Evolutionary conservation across 2,888 invertebrate species (phyloP), one percentile per base, ranked within the genome.

Genomic region (Acanthosepion esculentum): DNA sequence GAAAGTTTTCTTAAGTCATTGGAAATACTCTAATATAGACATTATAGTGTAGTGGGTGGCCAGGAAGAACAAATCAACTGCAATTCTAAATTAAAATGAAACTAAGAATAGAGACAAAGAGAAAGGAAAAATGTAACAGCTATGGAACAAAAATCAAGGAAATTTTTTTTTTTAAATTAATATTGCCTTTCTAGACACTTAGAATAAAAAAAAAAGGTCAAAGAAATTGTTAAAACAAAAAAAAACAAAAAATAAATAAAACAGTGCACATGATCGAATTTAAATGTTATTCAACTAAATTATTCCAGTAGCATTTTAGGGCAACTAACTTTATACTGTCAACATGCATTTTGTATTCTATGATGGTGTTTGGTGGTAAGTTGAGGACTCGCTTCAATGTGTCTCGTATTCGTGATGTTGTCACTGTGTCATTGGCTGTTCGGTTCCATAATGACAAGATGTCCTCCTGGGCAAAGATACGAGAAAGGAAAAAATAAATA

Each of bases 401-500:
- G 98, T 99, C 99, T 96, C 99, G 98, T 96, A 99, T 99, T 97
- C 99, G 98, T 96, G 98, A 98, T 96, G 99, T 99, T 96, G 99
- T 99, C 95, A 98, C 98, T 97, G 98, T 98, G 98, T 99, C 99
- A 95, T 98, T 98, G 94, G 99, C 99, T 96, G 99, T 99, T 97
- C 99, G 98, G 98, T 99, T 99, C 99, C 99, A 99, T 96, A 99
- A 98, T 96, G 99, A 99, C 97, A 99, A 98, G 97, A 99, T 98
- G 97, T 99, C 99, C 98, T 99, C 99, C 98, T 99, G 96, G 23
- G 96, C 95, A 95, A 94, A 91, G 95, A 92, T 59, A 29, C 29
- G 12, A 23, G 18, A 93, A 5, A 93, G n/a, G 29, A 48, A n/a
- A 92, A 92, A 48, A 48, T 29, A 93, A n/a, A 93, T 6, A 93